Conservation (phyloP, 2,113 vertebrate species). For the Scophthalmus maximus region DNA sequence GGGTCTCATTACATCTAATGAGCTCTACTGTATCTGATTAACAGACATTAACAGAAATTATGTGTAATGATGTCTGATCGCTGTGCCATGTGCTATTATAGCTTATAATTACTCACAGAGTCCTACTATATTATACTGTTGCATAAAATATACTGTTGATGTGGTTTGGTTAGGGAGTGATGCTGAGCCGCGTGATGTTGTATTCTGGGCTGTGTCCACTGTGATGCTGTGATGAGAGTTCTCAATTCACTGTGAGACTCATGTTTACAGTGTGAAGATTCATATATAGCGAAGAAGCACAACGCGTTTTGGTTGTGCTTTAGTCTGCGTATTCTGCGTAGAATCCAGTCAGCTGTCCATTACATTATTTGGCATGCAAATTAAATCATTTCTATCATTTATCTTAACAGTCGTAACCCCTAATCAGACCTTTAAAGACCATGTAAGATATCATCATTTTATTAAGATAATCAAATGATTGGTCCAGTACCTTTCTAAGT, state of each 20-base stretch:
- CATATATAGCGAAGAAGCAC: no score
- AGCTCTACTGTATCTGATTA: conserved; percentile 72
- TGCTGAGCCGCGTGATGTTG: conserved; percentile 31
- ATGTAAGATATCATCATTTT: no score
- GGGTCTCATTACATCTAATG: conserved; percentile 74
- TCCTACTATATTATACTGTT: conserved; percentile 51
- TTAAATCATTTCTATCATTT: no score
- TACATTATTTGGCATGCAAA: no score
- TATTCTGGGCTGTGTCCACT: conserved; percentile 14
- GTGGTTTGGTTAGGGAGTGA: conserved; percentile 46
- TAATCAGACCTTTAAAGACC: no score
- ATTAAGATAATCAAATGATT: background rate
- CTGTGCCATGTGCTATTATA: conserved; percentile 50
- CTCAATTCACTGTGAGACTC: background rate
- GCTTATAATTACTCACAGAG: conserved; percentile 50
- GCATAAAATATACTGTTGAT: no score
- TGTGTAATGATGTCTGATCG: conserved; percentile 67
- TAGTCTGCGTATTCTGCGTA: no score
- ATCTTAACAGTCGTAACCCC: no score
- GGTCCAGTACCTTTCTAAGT: background rate
- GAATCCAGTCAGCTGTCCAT: no score
- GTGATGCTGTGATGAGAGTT: background rate
- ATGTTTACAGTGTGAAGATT: background rate
- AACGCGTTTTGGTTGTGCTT: no score
- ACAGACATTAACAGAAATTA: conserved; percentile 69